phyloP scores from a whole-genome alignment of 2,113 vertebrate genomes.

The Myanophis thanlyinensis region DNA sequence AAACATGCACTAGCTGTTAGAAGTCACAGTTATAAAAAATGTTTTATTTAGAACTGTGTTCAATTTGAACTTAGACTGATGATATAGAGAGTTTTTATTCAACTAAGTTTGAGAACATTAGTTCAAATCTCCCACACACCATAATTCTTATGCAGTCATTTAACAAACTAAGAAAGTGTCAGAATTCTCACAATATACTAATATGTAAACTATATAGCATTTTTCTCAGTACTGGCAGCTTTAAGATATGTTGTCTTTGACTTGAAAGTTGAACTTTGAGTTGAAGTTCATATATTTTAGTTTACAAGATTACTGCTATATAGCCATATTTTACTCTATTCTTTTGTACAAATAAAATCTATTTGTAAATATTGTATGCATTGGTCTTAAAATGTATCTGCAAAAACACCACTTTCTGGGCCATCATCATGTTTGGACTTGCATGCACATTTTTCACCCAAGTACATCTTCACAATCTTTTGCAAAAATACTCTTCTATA shows the following conservation, averaged over 20 bases:
- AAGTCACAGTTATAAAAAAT: not conserved
- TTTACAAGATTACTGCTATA: not conserved
- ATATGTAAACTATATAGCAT: not conserved
- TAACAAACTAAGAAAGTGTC: not conserved
- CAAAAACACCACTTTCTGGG: not conserved
- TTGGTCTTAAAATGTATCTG: not conserved
- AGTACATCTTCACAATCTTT: not conserved
- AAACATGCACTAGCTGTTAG: not conserved
- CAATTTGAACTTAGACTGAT: not conserved
- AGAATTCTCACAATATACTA: not conserved
- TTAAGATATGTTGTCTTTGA: no score
- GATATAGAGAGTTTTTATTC: not conserved
- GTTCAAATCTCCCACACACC: not conserved
- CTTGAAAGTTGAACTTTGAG: no score
- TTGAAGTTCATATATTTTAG: no score
- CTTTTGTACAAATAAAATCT: not conserved
- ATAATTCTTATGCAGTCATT: not conserved
- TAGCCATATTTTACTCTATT: not conserved
- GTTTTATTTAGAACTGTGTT: not conserved
- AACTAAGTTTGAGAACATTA: not conserved
- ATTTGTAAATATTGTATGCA: not conserved
- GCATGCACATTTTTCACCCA: not conserved
- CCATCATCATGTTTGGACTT: not conserved
- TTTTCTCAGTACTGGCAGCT: no score
- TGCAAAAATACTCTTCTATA: not conserved